Evolutionary conservation across 2,888 invertebrate genomes (phyloP).

Genomic region (Pseudolycoriella hygida): DNA sequence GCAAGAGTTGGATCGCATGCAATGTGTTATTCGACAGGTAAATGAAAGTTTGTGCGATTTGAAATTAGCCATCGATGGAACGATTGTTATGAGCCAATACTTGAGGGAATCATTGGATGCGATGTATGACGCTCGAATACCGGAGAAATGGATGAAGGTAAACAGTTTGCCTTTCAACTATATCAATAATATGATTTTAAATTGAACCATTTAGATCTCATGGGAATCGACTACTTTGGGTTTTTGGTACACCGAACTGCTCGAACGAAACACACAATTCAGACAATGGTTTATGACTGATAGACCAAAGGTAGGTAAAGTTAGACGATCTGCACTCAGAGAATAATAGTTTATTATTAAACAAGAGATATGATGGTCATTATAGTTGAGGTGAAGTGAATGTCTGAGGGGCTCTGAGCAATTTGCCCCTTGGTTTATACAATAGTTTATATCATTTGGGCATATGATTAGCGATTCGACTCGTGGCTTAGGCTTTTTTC

Average conservation of each 20-base stretch:
- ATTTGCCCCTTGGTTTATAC: too few species aligned
- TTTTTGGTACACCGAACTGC: conserved; percentile 95
- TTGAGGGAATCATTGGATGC: conserved; percentile 78
- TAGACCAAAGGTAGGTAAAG: conserved; percentile 39
- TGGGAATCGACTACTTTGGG: conserved; percentile 96
- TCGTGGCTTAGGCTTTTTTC: too few species aligned
- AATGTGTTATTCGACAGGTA: conserved; percentile 65
- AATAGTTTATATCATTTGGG: too few species aligned
- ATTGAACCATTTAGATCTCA: conserved; percentile 48
- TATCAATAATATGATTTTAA: not conserved
- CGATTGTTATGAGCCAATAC: conserved; percentile 89
- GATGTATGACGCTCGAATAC: conserved; percentile 93
- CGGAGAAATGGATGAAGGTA: conserved; percentile 80
- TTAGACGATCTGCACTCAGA: too few species aligned
- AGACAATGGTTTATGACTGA: conserved; percentile 68
- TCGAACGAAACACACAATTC: conserved; percentile 84
- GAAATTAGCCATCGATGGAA: conserved; percentile 90
- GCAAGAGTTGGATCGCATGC: conserved; percentile 68
- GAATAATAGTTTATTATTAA: too few species aligned
- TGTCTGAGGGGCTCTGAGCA: too few species aligned
- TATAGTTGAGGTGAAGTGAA: too few species aligned
- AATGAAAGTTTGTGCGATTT: conserved; percentile 68
- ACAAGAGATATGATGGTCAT: too few species aligned
- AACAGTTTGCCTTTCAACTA: conserved; percentile 5
- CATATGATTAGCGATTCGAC: too few species aligned